A percentile compares a stretch with the other conserved stretches of the same genome.
These are phyloP conservation scores for Campoletis sonorensis DNA, from an alignment of 1,140 invertebrate species.

Conservation along the genomic window DNA sequence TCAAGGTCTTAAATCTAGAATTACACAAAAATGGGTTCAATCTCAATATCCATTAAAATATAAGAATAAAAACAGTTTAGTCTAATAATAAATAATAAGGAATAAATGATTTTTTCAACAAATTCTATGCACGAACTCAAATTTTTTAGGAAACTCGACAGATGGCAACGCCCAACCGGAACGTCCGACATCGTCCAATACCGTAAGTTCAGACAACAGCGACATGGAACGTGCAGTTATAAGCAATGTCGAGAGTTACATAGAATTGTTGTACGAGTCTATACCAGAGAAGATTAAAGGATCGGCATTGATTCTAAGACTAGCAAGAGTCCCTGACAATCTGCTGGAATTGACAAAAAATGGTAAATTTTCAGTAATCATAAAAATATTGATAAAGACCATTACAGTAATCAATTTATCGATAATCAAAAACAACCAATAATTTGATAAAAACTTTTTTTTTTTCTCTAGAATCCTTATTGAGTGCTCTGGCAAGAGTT, in stretches of 20 bases:
- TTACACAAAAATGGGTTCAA: too few species aligned
- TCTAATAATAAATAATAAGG: too few species aligned
- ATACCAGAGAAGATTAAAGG: slow-evolving; percentile 95
- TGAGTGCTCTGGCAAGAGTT: slow-evolving; percentile 96
- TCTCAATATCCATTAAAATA: too few species aligned
- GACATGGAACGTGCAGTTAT: slow-evolving; percentile 81
- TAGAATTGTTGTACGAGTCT: slow-evolving; percentile 98
- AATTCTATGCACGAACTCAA: slow-evolving; percentile 4
- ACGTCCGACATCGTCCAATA: slow-evolving; percentile 71
- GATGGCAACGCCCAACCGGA: slow-evolving; percentile 63
- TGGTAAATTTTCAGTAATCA: slow-evolving; percentile 77
- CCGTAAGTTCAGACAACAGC: slow-evolving; percentile 62
- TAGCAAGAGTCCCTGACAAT: slow-evolving; percentile 95
- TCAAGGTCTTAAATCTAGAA: too few species aligned
- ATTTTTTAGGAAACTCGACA: slow-evolving; percentile 53
- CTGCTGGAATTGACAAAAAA: slow-evolving; percentile 94
- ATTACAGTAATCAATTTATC: background rate
- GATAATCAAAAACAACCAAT: too few species aligned
- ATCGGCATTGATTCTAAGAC: slow-evolving; percentile 92
- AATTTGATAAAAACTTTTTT: background rate
- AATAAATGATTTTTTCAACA: too few species aligned
- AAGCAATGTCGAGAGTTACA: slow-evolving; percentile 93
- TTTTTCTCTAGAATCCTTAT: slow-evolving; percentile 88
- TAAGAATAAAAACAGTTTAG: too few species aligned
- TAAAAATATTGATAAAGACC: slow-evolving; percentile 2